Evolutionary conservation across 2,797 vertebrate species (phyloP).

Genomic region (Phalanger gymnotis): DNA sequence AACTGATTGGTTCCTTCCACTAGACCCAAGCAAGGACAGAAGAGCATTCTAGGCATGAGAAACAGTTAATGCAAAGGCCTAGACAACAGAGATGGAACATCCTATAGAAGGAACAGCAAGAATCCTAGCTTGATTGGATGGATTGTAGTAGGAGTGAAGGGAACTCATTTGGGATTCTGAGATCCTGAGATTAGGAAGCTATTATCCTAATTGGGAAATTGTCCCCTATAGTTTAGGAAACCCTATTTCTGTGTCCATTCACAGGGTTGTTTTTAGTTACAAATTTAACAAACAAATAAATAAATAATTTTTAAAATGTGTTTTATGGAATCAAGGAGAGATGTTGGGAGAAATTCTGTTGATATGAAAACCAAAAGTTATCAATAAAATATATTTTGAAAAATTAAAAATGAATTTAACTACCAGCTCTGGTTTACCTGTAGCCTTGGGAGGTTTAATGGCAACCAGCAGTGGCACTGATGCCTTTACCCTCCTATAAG

Average conservation of each 20-base stretch:
- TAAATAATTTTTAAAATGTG: neutral
- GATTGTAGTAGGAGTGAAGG: neutral
- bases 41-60: neutral
- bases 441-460: neutral
- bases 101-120: neutral
- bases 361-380: neutral
- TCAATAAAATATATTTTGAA: neutral
- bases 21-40: neutral
- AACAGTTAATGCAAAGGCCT: neutral
- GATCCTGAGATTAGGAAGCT: neutral
- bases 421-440: neutral
- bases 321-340: neutral
- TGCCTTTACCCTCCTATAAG: conserved; percentile 33
- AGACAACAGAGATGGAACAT: neutral
- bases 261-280: conserved; percentile 26
- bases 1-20: neutral
- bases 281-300: neutral
- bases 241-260: conserved; percentile 22
- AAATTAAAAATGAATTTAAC: neutral
- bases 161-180: neutral
- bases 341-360: neutral
- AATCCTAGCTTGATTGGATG: neutral
- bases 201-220: neutral
- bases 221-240: conserved; percentile 44
- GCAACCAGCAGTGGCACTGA: neutral